A percentile compares a stretch with the other conserved stretches of the same genome.
phyloP scores from a whole-genome alignment of 2,888 invertebrate genomes.

The Chloroclystis v-ata region DNA sequence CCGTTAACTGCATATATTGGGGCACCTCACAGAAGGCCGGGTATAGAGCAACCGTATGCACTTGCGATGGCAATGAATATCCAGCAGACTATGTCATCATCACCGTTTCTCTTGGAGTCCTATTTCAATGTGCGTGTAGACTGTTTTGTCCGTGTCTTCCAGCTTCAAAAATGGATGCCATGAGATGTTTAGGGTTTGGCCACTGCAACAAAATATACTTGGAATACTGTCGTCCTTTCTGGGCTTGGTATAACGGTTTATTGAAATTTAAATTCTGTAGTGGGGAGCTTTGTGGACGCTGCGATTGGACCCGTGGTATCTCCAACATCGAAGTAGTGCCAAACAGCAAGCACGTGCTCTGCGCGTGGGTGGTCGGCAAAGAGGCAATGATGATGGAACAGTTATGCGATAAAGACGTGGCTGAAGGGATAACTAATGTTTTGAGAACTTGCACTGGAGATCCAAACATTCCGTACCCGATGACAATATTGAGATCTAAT shows the following conservation, averaged over 20 bases:
- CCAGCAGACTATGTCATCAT: slow-evolving; percentile 88
- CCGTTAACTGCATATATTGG: slow-evolving; percentile 84
- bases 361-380: slow-evolving; percentile 83
- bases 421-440: slow-evolving; percentile 80
- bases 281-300: slow-evolving; percentile 64
- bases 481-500: slow-evolving; percentile 81
- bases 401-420: slow-evolving; percentile 82
- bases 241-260: slow-evolving; percentile 82
- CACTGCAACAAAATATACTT: slow-evolving; percentile 87
- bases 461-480: slow-evolving; percentile 81
- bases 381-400: slow-evolving; percentile 82
- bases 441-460: slow-evolving; percentile 80
- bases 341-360: slow-evolving; percentile 83
- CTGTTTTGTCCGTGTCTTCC: slow-evolving; percentile 86
- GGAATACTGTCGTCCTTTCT: slow-evolving; percentile 85
- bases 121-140: slow-evolving; percentile 80
- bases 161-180: slow-evolving; percentile 82
- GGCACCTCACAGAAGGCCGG: slow-evolving; percentile 74
- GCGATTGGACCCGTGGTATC: slow-evolving; percentile 85
- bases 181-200: slow-evolving; percentile 83
- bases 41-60: slow-evolving; percentile 77
- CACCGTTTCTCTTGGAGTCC: slow-evolving; percentile 86
- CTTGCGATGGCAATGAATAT: slow-evolving; percentile 82
- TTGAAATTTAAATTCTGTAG: slow-evolving; percentile 81
- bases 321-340: slow-evolving; percentile 83